phyloP scores from a whole-genome alignment of 2,113 vertebrate species.

The Amazona guildingii region DNA sequence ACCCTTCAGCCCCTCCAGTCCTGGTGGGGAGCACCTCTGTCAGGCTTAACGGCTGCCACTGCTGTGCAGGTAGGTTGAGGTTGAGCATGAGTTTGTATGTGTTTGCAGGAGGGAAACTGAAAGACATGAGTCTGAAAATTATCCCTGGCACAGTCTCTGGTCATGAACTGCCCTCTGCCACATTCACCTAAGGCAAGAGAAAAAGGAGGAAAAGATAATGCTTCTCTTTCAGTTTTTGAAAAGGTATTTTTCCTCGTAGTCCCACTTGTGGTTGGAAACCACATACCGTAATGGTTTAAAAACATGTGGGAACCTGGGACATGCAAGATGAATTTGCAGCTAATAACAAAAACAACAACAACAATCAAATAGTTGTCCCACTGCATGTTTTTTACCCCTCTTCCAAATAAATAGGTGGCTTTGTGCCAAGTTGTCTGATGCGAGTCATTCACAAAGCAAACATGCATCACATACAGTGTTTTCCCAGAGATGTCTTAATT shows the following conservation, averaged over 20 bases:
- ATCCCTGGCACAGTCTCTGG: not conserved
- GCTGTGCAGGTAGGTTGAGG: not conserved
- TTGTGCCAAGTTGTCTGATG: not conserved
- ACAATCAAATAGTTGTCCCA: not conserved
- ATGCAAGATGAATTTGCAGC: not conserved
- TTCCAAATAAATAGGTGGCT: not conserved
- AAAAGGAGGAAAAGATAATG: not conserved
- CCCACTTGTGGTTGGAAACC: not conserved
- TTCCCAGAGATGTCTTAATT: not conserved
- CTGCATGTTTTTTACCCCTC: not conserved
- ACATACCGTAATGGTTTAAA: not conserved
- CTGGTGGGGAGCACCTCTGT: rapidly evolving
- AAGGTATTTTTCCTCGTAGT: not conserved
- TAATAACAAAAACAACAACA: not conserved
- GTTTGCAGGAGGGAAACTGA: not conserved
- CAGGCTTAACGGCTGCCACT: rapidly evolving
- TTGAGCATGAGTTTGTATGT: too few species aligned
- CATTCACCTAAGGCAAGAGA: not conserved
- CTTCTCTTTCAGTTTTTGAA: not conserved
- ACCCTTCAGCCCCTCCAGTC: rapidly evolving
- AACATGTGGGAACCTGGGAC: constrained; percentile 2
- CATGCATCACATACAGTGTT: not conserved
- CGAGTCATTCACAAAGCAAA: not conserved
- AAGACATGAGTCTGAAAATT: not conserved
- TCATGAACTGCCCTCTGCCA: rapidly evolving